These are phyloP conservation scores for Hyperoplus lanceolatus DNA, from an alignment of 2,797 vertebrate genomes.

Conservation along the genomic window DNA sequence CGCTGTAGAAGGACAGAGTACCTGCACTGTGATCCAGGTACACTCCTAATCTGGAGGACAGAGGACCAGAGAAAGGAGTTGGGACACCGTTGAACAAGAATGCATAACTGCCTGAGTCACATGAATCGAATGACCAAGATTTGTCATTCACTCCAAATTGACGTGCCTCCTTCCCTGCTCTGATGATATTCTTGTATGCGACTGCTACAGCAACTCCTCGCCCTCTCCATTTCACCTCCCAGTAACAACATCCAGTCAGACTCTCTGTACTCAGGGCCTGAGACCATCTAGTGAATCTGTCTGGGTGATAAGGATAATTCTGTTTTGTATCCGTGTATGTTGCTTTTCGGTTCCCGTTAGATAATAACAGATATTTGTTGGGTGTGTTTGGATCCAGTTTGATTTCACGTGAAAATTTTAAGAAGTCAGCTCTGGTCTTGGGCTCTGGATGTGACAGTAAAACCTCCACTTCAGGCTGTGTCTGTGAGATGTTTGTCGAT, in stretches of 20 bases:
- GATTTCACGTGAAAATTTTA: background rate
- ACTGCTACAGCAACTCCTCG: background rate
- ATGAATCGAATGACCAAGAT: background rate
- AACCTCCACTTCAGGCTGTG: background rate
- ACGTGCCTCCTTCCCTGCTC: background rate
- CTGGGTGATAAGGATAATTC: background rate
- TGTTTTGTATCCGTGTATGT: background rate
- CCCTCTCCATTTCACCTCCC: background rate
- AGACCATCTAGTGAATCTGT: conserved; percentile 8
- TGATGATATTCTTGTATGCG: background rate
- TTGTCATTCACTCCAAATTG: background rate
- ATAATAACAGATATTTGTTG: background rate
- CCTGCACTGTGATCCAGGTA: background rate
- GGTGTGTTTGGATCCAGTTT: conserved; percentile 29
- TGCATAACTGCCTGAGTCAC: too few relatives aligned
- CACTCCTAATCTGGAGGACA: background rate
- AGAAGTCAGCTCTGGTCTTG: conserved; percentile 4
- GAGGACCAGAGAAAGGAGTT: background rate
- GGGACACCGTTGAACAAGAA: too few relatives aligned
- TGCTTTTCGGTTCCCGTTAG: conserved; percentile 6
- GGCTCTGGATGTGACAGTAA: background rate
- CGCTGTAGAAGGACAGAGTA: background rate
- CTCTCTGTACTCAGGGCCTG: background rate
- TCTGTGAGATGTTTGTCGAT: too few relatives aligned
- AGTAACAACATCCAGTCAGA: conserved; percentile 2